phyloP scores from a whole-genome alignment of 2,888 invertebrate species.

The Rhabditophanes sp. region DNA sequence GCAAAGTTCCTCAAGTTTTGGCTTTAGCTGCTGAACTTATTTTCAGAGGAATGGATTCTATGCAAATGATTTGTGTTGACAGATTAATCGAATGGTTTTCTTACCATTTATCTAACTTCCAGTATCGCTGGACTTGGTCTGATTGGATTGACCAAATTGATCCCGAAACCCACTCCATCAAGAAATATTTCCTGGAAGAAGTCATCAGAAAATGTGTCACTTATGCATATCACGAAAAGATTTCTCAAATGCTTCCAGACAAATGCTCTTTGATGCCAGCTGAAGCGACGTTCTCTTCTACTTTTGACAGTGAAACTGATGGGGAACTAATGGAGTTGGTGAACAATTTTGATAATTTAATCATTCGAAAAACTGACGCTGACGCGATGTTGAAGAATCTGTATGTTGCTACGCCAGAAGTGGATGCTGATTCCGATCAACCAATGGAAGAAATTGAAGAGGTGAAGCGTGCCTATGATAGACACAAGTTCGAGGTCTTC shows the following conservation, averaged over 20 bases:
- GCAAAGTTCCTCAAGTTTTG: conserved; percentile 78
- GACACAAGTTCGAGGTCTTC: conserved; percentile 74
- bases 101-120: conserved; percentile 95
- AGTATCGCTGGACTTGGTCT: conserved; percentile 91
- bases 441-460: conserved; percentile 6
- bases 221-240: conserved; percentile 78
- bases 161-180: conserved; percentile 55
- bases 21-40: conserved; percentile 94
- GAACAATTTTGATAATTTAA: neutral
- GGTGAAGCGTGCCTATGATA: conserved; percentile 55
- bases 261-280: conserved; percentile 66
- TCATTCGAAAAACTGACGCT: conserved; percentile 5
- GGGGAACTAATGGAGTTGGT: conserved; percentile 3
- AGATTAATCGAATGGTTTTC: conserved; percentile 90
- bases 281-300: conserved; percentile 55
- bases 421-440: conserved; percentile 1
- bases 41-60: conserved; percentile 81
- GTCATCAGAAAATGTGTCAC: conserved; percentile 74
- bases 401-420: conserved; percentile 3
- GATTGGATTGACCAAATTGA: conserved; percentile 48
- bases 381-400: conserved; percentile 12
- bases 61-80: conserved; percentile 92
- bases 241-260: conserved; percentile 77
- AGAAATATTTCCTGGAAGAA: conserved; percentile 81
- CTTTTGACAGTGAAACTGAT: conserved; percentile 19